phyloP scores from a whole-genome alignment of 2,888 invertebrate species.

The Ormia ochracea region DNA sequence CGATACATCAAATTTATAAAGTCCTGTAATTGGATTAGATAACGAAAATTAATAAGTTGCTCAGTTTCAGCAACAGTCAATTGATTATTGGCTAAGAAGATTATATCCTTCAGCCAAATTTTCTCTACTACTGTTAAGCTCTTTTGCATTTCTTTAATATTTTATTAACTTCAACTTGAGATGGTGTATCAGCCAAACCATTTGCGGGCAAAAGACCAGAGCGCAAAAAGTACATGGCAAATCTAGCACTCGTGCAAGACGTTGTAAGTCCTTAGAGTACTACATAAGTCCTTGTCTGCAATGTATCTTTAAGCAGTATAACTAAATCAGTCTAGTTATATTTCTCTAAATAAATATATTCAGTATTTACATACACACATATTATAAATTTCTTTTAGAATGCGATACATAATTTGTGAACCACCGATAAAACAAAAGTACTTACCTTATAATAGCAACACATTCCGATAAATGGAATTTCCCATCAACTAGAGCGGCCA shows the following conservation, averaged over 20 bases:
- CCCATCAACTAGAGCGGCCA: slow-evolving; percentile 83
- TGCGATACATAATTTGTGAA: too few species aligned
- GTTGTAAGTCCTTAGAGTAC: slow-evolving; percentile 79
- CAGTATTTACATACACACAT: too few species aligned
- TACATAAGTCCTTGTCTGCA: slow-evolving; percentile 67
- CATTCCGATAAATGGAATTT: slow-evolving; percentile 83
- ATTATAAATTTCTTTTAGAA: too few species aligned
- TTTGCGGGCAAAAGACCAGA: slow-evolving; percentile 78
- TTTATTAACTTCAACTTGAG: slow-evolving; percentile 73
- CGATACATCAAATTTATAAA: slow-evolving; percentile 81
- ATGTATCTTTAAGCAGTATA: slow-evolving; percentile 71
- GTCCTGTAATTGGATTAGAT: slow-evolving; percentile 77
- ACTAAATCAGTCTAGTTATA: background rate
- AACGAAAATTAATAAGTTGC: slow-evolving; percentile 77
- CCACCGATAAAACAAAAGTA: background rate
- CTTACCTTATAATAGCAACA: slow-evolving; percentile 82
- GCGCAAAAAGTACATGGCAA: slow-evolving; percentile 79
- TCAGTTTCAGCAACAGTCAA: slow-evolving; percentile 86
- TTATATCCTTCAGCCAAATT: slow-evolving; percentile 78
- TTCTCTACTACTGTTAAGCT: slow-evolving; percentile 80
- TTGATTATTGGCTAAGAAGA: slow-evolving; percentile 79
- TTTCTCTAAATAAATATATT: background rate
- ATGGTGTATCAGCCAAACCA: slow-evolving; percentile 75
- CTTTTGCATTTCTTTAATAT: slow-evolving; percentile 77
- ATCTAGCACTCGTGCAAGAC: slow-evolving; percentile 79